Percentiles rank a stretch among this genome's conserved stretches.
Conservation (phyloP, 2,113 vertebrate species). For the Hippocampus guttulatus region DNA sequence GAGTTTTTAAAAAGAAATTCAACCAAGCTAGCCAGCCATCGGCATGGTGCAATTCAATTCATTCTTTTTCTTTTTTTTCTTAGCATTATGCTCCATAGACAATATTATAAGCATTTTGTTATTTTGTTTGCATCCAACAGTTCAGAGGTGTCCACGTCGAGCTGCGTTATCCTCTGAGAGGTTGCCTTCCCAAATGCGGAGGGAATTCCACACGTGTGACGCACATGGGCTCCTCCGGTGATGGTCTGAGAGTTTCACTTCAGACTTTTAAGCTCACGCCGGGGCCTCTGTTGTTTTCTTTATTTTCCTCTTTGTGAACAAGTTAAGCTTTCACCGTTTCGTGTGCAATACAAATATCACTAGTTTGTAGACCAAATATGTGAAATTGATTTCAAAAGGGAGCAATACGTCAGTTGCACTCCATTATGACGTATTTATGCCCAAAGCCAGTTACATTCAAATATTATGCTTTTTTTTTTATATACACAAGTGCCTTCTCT, state of each 20-base stretch:
- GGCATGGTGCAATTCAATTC: too few species aligned
- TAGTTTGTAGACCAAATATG: conserved; percentile 20
- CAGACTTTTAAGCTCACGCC: neutral
- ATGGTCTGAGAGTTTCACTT: conserved; percentile 16
- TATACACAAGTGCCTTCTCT: neutral
- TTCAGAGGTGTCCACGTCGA: conserved; percentile 39
- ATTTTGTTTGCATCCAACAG: conserved; percentile 17
- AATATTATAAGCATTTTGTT: neutral
- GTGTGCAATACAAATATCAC: conserved; percentile 25
- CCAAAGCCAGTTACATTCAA: neutral
- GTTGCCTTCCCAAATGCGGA: neutral
- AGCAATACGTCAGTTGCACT: neutral
- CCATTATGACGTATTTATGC: neutral
- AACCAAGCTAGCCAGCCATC: neutral
- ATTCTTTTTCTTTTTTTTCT: neutral
- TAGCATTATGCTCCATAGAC: neutral
- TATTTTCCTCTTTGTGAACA: neutral
- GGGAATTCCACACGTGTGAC: neutral
- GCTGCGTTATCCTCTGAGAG: conserved; percentile 67
- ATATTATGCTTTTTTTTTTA: neutral
- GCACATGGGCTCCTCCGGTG: neutral
- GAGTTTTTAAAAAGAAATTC: neutral
- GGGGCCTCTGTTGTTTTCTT: neutral
- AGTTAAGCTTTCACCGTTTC: conserved; percentile 11
- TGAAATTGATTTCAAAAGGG: neutral